Evolutionary conservation across 1,140 invertebrate species (phyloP).

Genomic region (Sarcophaga bullata): DNA sequence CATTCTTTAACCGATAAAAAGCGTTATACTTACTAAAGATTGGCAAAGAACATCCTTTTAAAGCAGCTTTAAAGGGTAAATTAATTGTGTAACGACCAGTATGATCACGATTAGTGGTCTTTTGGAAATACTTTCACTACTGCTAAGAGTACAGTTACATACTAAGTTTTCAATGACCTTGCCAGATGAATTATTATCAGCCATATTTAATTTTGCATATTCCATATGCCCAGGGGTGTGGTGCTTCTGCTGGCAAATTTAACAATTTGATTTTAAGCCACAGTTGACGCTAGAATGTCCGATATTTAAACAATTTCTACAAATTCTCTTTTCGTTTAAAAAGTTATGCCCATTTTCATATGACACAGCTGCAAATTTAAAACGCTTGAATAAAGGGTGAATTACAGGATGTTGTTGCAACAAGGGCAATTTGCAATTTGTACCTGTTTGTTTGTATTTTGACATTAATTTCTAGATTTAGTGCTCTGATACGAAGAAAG

Average conservation of each 20-base stretch:
- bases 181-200: not conserved
- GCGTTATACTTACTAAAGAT: conserved; percentile 23
- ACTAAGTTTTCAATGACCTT: not conserved
- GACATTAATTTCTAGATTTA: not conserved
- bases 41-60: not conserved
- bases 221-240: conserved; percentile 13
- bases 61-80: not conserved
- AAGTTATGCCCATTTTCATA: not conserved
- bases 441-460: not conserved
- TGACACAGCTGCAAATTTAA: conserved; percentile 21
- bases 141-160: too few species aligned
- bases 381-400: conserved; percentile 27
- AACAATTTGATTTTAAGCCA: not conserved
- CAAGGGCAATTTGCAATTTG: not conserved
- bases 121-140: too few species aligned
- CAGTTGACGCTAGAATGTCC: conserved; percentile 15
- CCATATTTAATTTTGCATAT: not conserved
- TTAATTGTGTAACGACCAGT: not conserved
- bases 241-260: conserved; percentile 10
- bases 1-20: not conserved
- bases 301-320: conserved; percentile 21
- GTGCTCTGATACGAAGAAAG: not conserved
- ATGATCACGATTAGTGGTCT: too few species aligned
- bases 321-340: not conserved
- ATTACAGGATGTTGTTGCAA: conserved; percentile 23